phyloP scores from a whole-genome alignment of 2,888 invertebrate genomes.

The Cheilosia vulpina region DNA sequence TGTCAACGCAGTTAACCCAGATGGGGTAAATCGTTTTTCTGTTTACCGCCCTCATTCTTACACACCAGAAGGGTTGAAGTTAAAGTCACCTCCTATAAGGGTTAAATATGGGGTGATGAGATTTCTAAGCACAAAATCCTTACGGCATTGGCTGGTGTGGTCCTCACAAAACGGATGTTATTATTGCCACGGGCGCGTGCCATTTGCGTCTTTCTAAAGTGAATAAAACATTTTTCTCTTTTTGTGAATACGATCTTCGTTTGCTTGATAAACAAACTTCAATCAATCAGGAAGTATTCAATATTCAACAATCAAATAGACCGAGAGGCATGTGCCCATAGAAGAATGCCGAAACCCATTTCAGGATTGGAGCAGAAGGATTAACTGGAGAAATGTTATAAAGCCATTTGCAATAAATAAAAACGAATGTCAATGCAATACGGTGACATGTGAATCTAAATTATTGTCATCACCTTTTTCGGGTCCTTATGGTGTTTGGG shows the following conservation, averaged over 20 bases:
- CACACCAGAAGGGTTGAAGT: slow-evolving; percentile 57
- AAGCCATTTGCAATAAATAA: slow-evolving; percentile 75
- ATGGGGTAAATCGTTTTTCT: slow-evolving; percentile 65
- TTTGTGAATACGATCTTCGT: slow-evolving; percentile 47
- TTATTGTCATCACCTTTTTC: slow-evolving; percentile 74
- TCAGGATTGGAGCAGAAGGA: slow-evolving; percentile 41
- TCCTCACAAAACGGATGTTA: slow-evolving; percentile 75
- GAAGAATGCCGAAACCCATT: neutral
- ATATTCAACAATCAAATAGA: slow-evolving; percentile 76
- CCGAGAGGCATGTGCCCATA: slow-evolving; percentile 48
- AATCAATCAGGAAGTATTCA: slow-evolving; percentile 77
- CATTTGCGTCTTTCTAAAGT: slow-evolving; percentile 54
- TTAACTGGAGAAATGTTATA: slow-evolving; percentile 48
- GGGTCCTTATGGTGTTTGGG: slow-evolving; percentile 62
- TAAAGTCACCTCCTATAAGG: slow-evolving; percentile 52
- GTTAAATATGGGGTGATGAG: slow-evolving; percentile 55
- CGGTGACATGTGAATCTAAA: slow-evolving; percentile 76
- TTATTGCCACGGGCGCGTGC: slow-evolving; percentile 76
- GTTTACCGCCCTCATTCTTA: slow-evolving; percentile 26
- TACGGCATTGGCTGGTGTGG: slow-evolving; percentile 63
- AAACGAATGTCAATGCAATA: slow-evolving; percentile 76
- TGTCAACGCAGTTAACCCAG: slow-evolving; percentile 59
- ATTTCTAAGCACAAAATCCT: slow-evolving; percentile 60
- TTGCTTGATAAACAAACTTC: slow-evolving; percentile 70
- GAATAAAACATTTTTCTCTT: slow-evolving; percentile 31